Base-by-base conservation (phyloP, 2,113 vertebrate genomes). In the Clarias magur region DNA sequence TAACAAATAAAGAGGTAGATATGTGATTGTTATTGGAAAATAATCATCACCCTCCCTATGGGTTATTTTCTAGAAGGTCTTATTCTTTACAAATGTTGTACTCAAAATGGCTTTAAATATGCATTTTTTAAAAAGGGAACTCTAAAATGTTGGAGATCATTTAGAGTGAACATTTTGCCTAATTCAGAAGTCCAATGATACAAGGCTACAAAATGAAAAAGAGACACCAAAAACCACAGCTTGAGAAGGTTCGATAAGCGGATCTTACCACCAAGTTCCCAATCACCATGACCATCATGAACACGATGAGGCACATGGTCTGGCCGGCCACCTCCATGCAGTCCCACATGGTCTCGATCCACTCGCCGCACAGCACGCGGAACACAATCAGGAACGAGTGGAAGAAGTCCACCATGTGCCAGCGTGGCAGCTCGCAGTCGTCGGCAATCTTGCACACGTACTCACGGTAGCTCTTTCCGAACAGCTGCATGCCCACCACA, bases 201-300 rank as follows among this genome's bases (percentile, higher is more conserved):
- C 67, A 27, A 68, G 67, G 16, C 27, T 68, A 30, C n/a, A 34
- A 68, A 68, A 68, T 68, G 16, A 34, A 48, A 34, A 19, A 70
- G 15, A 70, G 17, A 67, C n/a, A 30, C 65, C 3, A 65, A 42
- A 12, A 23, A 4, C 70, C 70, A 23, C 6, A 79, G 38, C 19
- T 15, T 53, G 15, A 79, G 10, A 54, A 30, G 25, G 6, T 79
- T 79, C 15, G 27, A 34, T 10, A 34, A 62, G 19, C 19, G 0
- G 5, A 93, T 73, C 97, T 1, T 97, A 99, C 98, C 96, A 99
- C 98, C 15, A 99, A 93, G 89, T 99, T 99, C 80, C 98, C 98
- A 92, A 99, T 99, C 85, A 99, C 98, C 98, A 99, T 99, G 93
- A 99, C 98, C 96, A 99, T 97, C 98, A 99, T 97, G 94, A 99